Evolutionary conservation across 1,140 invertebrate species (phyloP).

Genomic region (Melitaea cinxia): DNA sequence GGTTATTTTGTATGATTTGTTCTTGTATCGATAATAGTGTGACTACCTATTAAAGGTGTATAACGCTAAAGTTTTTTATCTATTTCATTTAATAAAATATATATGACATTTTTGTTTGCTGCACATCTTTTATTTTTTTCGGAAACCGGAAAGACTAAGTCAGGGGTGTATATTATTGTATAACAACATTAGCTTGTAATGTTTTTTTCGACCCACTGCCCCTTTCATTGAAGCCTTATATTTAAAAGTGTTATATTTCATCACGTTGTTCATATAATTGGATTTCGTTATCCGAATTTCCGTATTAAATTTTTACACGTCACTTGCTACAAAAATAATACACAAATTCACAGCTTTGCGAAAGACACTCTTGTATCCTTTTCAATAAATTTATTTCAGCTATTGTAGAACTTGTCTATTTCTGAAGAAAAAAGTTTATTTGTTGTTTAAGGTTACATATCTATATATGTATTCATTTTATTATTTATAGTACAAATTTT

Average conservation of each 20-base stretch:
- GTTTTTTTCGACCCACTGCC: slow-evolving; percentile 19
- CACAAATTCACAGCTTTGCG: background rate
- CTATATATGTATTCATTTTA: too few species aligned
- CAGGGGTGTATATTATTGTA: too few species aligned
- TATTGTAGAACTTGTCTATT: background rate
- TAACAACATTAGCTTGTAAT: background rate
- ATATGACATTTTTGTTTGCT: too few species aligned
- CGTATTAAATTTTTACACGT: slow-evolving; percentile 35
- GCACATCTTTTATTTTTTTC: too few species aligned
- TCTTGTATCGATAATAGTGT: too few species aligned
- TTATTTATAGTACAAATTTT: too few species aligned
- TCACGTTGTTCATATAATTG: slow-evolving; percentile 28
- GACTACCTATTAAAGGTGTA: too few species aligned
- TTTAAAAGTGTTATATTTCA: slow-evolving; percentile 28
- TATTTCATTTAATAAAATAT: too few species aligned
- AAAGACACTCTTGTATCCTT: background rate
- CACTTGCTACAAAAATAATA: slow-evolving; percentile 18
- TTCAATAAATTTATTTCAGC: background rate
- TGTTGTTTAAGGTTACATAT: too few species aligned
- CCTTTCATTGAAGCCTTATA: slow-evolving; percentile 25
- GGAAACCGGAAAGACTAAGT: too few species aligned
- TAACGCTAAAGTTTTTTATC: too few species aligned
- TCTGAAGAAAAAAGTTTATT: background rate
- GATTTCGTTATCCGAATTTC: slow-evolving; percentile 35
- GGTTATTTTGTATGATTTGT: too few species aligned